Conservation (phyloP, 2,113 vertebrate species). For the Bubo blakistoni region DNA sequence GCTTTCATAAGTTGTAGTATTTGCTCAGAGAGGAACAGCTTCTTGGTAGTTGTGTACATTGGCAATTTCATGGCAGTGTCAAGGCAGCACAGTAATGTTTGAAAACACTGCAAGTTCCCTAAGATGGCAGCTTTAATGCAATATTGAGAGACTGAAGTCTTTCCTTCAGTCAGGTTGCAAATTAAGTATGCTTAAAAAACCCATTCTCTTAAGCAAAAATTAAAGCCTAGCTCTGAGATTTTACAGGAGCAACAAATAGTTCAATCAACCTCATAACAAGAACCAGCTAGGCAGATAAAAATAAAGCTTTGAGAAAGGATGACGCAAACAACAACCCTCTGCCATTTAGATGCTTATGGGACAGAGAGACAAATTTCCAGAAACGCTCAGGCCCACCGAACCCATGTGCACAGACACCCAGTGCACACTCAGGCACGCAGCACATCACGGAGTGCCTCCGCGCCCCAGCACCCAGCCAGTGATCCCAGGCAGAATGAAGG, state of each 20-base stretch:
- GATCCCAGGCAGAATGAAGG: background rate
- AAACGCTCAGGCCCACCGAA: background rate
- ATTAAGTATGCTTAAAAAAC: background rate
- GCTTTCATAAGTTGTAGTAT: background rate
- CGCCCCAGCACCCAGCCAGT: accelerated
- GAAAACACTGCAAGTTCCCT: background rate
- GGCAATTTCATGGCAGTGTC: background rate
- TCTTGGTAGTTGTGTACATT: background rate
- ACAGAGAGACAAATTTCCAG: background rate
- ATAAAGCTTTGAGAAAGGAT: background rate
- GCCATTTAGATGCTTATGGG: background rate
- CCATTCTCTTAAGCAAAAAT: background rate
- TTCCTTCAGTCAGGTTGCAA: background rate
- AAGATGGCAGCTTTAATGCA: background rate
- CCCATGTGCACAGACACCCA: background rate
- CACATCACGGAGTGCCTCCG: accelerated
- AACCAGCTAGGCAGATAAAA: background rate
- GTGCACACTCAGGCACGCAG: accelerated
- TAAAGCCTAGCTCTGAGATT: background rate
- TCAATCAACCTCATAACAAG: background rate
- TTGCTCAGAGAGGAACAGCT: background rate
- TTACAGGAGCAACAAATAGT: background rate
- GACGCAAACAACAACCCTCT: background rate
- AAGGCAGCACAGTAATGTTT: background rate
- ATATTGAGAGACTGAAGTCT: accelerated